Percentiles rank a stretch among this genome's conserved stretches.
These are phyloP conservation scores for Tenthredo distinguenda DNA, from an alignment of 2,888 invertebrate species.

Conservation along the genomic window DNA sequence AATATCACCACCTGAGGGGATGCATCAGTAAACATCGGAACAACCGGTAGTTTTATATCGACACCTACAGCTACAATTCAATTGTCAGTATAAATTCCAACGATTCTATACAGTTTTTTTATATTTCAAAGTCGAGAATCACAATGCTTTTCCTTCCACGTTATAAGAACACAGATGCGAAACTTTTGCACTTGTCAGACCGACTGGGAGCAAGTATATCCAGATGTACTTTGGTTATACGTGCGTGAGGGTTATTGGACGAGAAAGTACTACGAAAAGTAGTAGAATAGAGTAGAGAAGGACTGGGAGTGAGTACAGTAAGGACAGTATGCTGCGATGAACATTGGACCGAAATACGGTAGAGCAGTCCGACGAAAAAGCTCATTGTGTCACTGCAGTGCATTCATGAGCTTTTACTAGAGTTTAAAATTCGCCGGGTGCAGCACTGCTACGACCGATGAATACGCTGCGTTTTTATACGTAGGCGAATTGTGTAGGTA, in stretches of 20 bases:
- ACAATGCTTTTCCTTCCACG: background rate
- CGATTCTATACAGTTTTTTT: background rate
- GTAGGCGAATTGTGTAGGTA: background rate
- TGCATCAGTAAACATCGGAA: background rate
- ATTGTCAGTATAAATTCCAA: background rate
- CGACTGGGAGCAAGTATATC: background rate
- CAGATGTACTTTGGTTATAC: too few relatives aligned
- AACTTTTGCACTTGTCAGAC: background rate
- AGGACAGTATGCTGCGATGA: constrained; percentile 1
- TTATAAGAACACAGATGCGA: background rate
- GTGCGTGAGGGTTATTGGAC: background rate
- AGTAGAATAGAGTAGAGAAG: background rate
- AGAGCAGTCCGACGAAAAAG: constrained; percentile 23
- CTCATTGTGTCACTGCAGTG: constrained; percentile 38
- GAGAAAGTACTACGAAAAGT: background rate
- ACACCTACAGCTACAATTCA: background rate
- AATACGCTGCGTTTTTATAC: background rate
- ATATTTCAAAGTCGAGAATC: background rate
- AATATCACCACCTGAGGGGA: background rate
- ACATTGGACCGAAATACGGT: constrained; percentile 10
- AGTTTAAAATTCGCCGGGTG: constrained; percentile 33
- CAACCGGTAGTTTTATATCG: background rate
- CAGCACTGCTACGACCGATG: constrained; percentile 15
- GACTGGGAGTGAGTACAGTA: background rate
- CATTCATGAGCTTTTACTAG: constrained; percentile 39